These are phyloP conservation scores for Lamprotornis superbus DNA, from an alignment of 2,113 vertebrate genomes.

Conservation along the genomic window DNA sequence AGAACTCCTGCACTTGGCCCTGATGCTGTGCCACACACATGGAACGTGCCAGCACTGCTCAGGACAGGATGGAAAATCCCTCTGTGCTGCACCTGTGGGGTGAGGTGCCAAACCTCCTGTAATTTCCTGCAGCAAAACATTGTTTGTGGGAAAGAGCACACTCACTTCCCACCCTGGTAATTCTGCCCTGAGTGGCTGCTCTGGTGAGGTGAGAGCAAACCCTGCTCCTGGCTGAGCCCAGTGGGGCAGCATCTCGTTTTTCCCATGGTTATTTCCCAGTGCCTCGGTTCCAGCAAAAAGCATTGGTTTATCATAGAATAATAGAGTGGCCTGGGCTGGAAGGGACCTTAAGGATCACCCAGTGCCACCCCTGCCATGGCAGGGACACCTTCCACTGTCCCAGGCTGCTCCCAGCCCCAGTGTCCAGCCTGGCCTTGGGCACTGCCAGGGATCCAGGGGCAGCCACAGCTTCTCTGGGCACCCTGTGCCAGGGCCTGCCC, in stretches of 20 bases:
- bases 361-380: not conserved
- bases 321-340: not conserved
- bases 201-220: not conserved
- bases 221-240: not conserved
- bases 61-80: not conserved
- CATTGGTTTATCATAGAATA: not conserved
- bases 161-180: not conserved
- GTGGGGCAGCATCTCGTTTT: not conserved
- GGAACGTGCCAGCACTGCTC: not conserved
- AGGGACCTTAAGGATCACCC: not conserved
- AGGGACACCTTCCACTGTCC: fast-evolving
- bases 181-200: not conserved
- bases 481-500: not conserved
- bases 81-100: not conserved
- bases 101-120: not conserved
- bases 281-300: not conserved
- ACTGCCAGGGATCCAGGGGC: not conserved
- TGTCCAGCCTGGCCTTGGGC: fast-evolving
- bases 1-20: not conserved
- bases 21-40: not conserved
- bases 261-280: not conserved
- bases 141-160: not conserved
- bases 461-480: not conserved
- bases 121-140: not conserved
- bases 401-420: not conserved